Conservation (phyloP, 2,797 vertebrate genomes). For the Poecilia gillii region DNA sequence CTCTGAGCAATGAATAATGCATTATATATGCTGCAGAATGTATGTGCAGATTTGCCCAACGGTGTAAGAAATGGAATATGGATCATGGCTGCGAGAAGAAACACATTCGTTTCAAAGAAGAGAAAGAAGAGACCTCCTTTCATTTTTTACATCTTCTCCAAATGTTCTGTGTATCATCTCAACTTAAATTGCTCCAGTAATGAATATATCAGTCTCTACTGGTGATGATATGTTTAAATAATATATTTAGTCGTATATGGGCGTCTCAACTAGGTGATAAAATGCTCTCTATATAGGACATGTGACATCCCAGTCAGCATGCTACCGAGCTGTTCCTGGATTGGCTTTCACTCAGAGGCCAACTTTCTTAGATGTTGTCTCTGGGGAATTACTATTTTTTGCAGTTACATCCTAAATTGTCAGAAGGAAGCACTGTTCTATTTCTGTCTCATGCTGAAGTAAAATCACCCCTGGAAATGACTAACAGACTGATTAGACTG, state of each 20-base stretch:
- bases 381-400: conserved; percentile 52
- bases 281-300: conserved; percentile 47
- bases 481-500: conserved; percentile 61
- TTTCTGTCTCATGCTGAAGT: conserved; percentile 63
- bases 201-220: conserved; percentile 25
- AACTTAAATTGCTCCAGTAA: conserved; percentile 9
- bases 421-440: conserved; percentile 53
- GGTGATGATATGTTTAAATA: conserved; percentile 31
- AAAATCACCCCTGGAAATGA: conserved; percentile 63
- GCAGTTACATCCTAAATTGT: conserved; percentile 55
- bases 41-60: background rate
- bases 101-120: background rate
- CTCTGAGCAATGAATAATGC: conserved; percentile 18
- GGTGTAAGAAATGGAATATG: background rate
- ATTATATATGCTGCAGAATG: conserved; percentile 11
- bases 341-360: conserved; percentile 35
- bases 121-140: background rate
- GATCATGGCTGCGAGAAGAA: background rate
- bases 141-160: conserved; percentile 9
- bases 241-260: conserved; percentile 34
- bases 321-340: conserved; percentile 49
- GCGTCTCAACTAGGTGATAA: conserved; percentile 52
- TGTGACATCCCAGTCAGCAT: conserved; percentile 40
- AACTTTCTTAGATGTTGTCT: conserved; percentile 51
- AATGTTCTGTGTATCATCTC: conserved; percentile 25